Evolutionary conservation across 2,888 invertebrate genomes (phyloP), one percentile per base, ranked within the genome.

Genomic region (Liopterus haemorrhoidalis): DNA sequence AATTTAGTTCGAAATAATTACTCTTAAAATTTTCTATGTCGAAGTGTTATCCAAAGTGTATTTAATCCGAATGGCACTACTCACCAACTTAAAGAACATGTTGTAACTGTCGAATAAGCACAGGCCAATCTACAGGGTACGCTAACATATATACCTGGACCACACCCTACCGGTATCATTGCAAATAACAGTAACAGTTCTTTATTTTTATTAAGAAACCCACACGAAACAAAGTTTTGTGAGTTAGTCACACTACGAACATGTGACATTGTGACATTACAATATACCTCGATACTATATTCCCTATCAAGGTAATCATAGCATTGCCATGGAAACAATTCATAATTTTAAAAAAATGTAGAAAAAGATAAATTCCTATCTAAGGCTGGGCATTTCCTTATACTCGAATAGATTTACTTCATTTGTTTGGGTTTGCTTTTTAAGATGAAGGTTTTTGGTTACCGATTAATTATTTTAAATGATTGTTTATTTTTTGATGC

Each of bases 11-110:
- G 18, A 18, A 33, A 33, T 14, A 33, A 15, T 8, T 12, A 2
- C 27, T n/a, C n/a, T n/a, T n/a, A n/a, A n/a, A n/a, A n/a, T n/a
- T n/a, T n/a, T n/a, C n/a, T n/a, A n/a, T n/a, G n/a, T n/a, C n/a
- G n/a, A n/a, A n/a, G n/a, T n/a, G n/a, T n/a, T n/a, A n/a, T n/a
- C n/a, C n/a, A n/a, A n/a, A n/a, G n/a, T n/a, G n/a, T n/a, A n/a
- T n/a, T n/a, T n/a, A n/a, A n/a, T n/a, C n/a, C n/a, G n/a, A n/a
- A n/a, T n/a, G n/a, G 47, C 44, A 44, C 12, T 24, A 64, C 67
- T 66, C 62, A 67, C 67, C 67, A 67, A 64, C 66, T 67, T 67
- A 65, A 66, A 66, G 57, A 67, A 67, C 67, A 67, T 66, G 63
- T 65, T 64, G 63, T 55, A 55, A 54, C 51, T 56, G 54, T 54